phyloP scores from a whole-genome alignment of 2,797 vertebrate genomes.

The Spatula clypeata region DNA sequence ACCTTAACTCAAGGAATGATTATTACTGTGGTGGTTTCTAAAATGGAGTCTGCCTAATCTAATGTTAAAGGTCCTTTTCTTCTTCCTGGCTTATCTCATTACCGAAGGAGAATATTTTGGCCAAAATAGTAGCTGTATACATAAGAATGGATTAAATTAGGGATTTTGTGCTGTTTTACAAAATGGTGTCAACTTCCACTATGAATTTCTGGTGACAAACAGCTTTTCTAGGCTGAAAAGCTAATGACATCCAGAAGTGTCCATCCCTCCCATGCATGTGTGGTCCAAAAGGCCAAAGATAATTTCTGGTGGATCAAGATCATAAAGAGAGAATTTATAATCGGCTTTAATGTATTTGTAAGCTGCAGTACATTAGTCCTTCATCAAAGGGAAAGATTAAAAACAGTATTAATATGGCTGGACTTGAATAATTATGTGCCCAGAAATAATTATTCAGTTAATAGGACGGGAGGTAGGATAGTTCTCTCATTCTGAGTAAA shows the following conservation, averaged over 20 bases:
- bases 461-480: constrained; percentile 37
- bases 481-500: constrained; percentile 23
- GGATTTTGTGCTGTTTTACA: constrained; percentile 24
- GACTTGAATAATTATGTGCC: background rate
- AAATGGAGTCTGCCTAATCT: constrained; percentile 37
- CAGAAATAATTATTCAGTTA: constrained; percentile 68
- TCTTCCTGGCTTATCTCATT: background rate
- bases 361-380: constrained; percentile 78
- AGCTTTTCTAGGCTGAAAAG: constrained; percentile 37
- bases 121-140: background rate
- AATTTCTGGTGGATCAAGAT: constrained; percentile 73
- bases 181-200: constrained; percentile 19
- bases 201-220: constrained; percentile 33
- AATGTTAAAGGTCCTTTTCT: background rate
- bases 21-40: constrained; percentile 3
- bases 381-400: constrained; percentile 81
- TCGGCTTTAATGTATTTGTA: constrained; percentile 79
- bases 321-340: constrained; percentile 78
- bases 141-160: constrained; percentile 8
- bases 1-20: background rate
- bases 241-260: constrained; percentile 44
- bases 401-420: constrained; percentile 69
- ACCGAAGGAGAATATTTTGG: background rate
- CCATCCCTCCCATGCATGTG: constrained; percentile 37
- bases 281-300: constrained; percentile 56